Evolutionary conservation across 2,888 invertebrate species (phyloP).

Genomic region (Shargacucullia verbasci): DNA sequence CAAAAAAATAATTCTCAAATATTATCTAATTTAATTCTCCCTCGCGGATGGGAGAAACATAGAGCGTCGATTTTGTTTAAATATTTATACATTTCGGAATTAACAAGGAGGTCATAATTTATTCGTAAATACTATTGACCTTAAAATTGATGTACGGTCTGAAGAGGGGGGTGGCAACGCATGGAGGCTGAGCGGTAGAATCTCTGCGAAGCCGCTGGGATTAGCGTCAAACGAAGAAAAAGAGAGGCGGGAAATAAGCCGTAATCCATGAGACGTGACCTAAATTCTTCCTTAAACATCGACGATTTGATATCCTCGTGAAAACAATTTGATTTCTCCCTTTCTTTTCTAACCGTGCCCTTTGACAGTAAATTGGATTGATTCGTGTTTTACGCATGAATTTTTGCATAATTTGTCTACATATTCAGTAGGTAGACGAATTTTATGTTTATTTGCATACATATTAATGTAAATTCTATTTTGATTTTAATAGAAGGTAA

Average conservation of each 20-base stretch:
- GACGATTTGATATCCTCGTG: constrained; percentile 84
- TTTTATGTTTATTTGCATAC: constrained; percentile 40
- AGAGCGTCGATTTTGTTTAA: constrained; percentile 3
- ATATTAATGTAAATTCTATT: constrained; percentile 17
- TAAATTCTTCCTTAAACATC: constrained; percentile 86
- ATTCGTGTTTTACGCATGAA: constrained; percentile 70
- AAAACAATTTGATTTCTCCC: constrained; percentile 85
- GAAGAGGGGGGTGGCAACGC: constrained; percentile 58
- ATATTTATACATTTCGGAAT: constrained; percentile 25
- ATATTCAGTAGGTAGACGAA: constrained; percentile 31
- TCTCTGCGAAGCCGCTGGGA: constrained; percentile 82
- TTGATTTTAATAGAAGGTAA: constrained; percentile 12
- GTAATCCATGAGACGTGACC: constrained; percentile 88
- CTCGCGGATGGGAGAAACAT: background rate
- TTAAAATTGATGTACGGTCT: constrained; percentile 67
- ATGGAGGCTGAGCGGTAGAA: constrained; percentile 71
- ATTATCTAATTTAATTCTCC: background rate
- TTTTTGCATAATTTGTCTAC: constrained; percentile 59
- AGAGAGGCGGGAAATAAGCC: constrained; percentile 86
- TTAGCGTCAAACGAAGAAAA: constrained; percentile 88
- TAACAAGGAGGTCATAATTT: constrained; percentile 44
- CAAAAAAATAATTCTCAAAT: no score
- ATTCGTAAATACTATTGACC: constrained; percentile 64
- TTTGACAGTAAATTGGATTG: constrained; percentile 74
- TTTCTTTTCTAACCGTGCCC: constrained; percentile 71